Percentiles rank a stretch among this genome's conserved stretches.
Evolutionary conservation across 2,888 invertebrate genomes (phyloP).

Genomic region (Mamestra brassicae): DNA sequence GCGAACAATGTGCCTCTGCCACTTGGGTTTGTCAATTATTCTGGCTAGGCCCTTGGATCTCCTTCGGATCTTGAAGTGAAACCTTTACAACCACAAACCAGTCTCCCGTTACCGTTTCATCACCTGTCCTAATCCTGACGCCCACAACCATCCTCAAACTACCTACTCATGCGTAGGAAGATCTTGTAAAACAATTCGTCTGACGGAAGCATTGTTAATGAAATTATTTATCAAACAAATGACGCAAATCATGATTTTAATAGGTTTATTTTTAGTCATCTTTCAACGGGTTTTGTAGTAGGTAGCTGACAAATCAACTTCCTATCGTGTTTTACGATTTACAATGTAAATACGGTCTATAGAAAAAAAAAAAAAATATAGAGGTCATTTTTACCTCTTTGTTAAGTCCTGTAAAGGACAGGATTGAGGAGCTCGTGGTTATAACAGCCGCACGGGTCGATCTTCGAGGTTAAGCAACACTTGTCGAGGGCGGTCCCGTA

Average conservation of each 20-base stretch:
- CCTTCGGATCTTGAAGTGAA: neutral
- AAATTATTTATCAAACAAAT: constrained; percentile 49
- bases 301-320: constrained; percentile 27
- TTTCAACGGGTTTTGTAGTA: constrained; percentile 9
- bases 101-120: neutral
- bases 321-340: neutral
- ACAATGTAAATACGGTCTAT: constrained; percentile 9
- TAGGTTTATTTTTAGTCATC: constrained; percentile 34
- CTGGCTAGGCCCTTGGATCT: neutral
- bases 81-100: neutral
- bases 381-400: neutral
- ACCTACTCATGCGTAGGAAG: constrained; percentile 36
- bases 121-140: neutral
- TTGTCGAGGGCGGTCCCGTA: too few relatives aligned
- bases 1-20: neutral
- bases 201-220: constrained; percentile 70
- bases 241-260: constrained; percentile 50
- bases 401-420: neutral
- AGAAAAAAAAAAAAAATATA: neutral
- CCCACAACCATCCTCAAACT: constrained; percentile 6
- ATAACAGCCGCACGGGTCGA: too few relatives aligned
- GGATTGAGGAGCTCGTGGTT: too few relatives aligned
- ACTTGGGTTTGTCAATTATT: neutral
- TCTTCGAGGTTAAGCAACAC: too few relatives aligned
- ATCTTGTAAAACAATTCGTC: constrained; percentile 30